Evolutionary conservation across 2,113 vertebrate genomes (phyloP).

Genomic region (Corynorhinus townsendii): DNA sequence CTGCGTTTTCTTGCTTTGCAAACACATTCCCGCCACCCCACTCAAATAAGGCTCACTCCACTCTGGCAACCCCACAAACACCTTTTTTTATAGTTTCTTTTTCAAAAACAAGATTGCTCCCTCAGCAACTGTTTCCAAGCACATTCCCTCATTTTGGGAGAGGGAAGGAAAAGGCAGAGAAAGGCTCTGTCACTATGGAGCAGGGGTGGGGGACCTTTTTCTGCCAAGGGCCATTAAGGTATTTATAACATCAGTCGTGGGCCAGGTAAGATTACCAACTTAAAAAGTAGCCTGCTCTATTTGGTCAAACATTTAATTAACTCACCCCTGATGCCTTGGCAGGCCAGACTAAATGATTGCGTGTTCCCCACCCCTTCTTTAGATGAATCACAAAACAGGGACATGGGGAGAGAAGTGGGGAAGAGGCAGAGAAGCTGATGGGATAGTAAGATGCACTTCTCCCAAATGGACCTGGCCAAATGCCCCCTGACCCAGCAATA

Average conservation of each 20-base stretch:
- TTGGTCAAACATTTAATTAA: no score
- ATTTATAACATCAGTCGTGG: no score
- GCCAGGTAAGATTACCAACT: no score
- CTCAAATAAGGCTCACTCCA: slow-evolving; percentile 58
- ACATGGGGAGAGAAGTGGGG: neutral
- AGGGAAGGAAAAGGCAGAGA: slow-evolving; percentile 3
- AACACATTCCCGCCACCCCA: slow-evolving; percentile 61
- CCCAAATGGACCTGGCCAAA: slow-evolving; percentile 44
- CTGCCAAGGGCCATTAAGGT: no score
- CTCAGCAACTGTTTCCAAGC: slow-evolving; percentile 71
- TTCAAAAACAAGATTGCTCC: slow-evolving; percentile 73
- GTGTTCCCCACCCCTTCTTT: no score
- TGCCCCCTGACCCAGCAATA: neutral
- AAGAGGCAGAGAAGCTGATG: slow-evolving; percentile 24
- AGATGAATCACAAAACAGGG: neutral
- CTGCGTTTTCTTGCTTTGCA: slow-evolving; percentile 53
- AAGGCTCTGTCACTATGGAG: slow-evolving; percentile 29
- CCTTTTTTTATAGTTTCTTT: slow-evolving; percentile 60
- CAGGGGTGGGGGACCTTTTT: no score
- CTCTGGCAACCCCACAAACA: slow-evolving; percentile 61
- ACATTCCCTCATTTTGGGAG: slow-evolving; percentile 46
- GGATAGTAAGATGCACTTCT: slow-evolving; percentile 35
- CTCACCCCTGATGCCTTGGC: no score
- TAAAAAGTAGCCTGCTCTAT: no score
- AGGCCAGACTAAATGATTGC: no score